Percentiles rank a stretch among this genome's conserved stretches.
Conservation (phyloP, 2,888 invertebrate genomes). For the Alloplasta piceator region DNA sequence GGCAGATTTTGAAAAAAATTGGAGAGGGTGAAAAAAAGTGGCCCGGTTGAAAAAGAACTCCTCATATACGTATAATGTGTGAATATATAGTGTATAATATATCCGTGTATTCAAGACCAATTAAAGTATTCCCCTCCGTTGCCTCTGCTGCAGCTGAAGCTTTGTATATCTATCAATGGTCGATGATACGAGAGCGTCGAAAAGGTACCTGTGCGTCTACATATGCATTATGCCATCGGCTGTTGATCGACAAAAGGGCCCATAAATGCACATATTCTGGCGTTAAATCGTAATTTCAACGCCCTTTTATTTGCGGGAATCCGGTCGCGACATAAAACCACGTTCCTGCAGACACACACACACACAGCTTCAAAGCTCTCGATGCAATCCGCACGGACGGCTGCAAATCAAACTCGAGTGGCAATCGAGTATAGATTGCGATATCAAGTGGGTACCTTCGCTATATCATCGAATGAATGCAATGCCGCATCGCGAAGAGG, state of each 20-base stretch:
- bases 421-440: conserved; percentile 67
- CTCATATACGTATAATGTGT: too few relatives aligned
- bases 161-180: conserved; percentile 51
- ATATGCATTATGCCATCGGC: background rate
- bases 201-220: conserved; percentile 41
- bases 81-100: background rate
- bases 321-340: too few relatives aligned
- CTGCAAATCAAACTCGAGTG: conserved; percentile 66
- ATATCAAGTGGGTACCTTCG: conserved; percentile 64
- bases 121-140: conserved; percentile 42
- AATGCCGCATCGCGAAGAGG: conserved; percentile 47
- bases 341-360: background rate
- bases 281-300: too few relatives aligned
- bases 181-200: conserved; percentile 51
- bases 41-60: too few relatives aligned
- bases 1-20: too few relatives aligned
- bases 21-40: too few relatives aligned
- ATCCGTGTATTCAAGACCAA: conserved; percentile 35
- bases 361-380: conserved; percentile 2
- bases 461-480: conserved; percentile 56
- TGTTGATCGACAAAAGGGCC: too few relatives aligned
- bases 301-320: too few relatives aligned
- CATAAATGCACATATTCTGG: too few relatives aligned
- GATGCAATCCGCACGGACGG: conserved; percentile 49
- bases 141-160: conserved; percentile 29